Evolutionary conservation across 2,113 vertebrate genomes (phyloP).

Genomic region (Tringa solitaria): DNA sequence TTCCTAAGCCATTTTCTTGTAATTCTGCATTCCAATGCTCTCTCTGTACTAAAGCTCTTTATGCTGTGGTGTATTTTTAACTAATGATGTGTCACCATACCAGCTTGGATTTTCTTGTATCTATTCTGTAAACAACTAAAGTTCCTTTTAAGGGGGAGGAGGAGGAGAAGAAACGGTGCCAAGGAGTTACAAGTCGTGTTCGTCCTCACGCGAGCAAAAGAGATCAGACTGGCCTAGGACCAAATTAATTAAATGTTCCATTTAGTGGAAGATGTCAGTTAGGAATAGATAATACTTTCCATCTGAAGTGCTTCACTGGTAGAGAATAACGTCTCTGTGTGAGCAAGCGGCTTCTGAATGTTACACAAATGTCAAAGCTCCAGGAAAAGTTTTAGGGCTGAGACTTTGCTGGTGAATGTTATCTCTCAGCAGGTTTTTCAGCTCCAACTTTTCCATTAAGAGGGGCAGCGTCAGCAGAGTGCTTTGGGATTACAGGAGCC

Average conservation of each 20-base stretch:
- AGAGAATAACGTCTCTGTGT: background rate
- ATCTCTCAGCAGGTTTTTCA: background rate
- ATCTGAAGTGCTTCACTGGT: slow-evolving; percentile 28
- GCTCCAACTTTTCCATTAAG: background rate
- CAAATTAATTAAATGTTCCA: slow-evolving; percentile 64
- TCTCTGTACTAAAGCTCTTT: slow-evolving; percentile 28
- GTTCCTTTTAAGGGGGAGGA: slow-evolving; percentile 36
- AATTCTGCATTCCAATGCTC: slow-evolving; percentile 23
- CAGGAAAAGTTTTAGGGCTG: background rate
- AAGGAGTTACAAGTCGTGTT: slow-evolving; percentile 3
- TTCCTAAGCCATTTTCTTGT: background rate
- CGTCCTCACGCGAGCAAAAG: background rate
- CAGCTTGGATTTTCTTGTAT: slow-evolving; percentile 45
- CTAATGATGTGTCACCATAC: slow-evolving; percentile 34
- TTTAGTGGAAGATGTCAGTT: slow-evolving; percentile 62
- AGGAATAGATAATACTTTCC: slow-evolving; percentile 46
- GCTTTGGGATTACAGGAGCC: background rate
- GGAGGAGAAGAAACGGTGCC: background rate
- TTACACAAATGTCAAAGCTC: slow-evolving; percentile 29
- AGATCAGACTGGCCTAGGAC: slow-evolving; percentile 29
- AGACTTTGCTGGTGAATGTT: background rate
- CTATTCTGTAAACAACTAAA: slow-evolving; percentile 64
- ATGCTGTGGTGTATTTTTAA: slow-evolving; percentile 38
- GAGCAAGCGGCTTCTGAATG: slow-evolving; percentile 29
- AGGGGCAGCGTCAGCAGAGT: background rate